These are phyloP conservation scores for Plusia festucae DNA, from an alignment of 2,888 invertebrate species.

Conservation along the genomic window DNA sequence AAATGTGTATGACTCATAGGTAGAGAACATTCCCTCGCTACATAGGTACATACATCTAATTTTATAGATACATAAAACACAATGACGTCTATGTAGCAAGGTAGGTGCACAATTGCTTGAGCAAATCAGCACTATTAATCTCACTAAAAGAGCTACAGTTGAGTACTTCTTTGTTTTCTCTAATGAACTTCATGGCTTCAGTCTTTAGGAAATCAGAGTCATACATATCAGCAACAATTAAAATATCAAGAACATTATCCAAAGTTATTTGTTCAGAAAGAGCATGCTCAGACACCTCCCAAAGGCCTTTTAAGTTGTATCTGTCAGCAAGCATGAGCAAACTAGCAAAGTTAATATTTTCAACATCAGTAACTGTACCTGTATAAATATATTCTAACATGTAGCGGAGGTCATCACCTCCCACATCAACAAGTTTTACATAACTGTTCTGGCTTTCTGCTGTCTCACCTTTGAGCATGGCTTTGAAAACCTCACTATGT, in stretches of 20 bases:
- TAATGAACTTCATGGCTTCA: conserved; percentile 77
- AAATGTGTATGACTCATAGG: neutral
- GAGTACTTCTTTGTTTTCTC: conserved; percentile 70
- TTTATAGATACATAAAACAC: neutral
- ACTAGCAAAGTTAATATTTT: conserved; percentile 71
- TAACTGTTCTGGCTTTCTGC: conserved; percentile 79
- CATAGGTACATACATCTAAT: neutral
- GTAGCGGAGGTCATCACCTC: conserved; percentile 73
- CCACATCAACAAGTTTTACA: conserved; percentile 78
- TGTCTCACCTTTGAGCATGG: conserved; percentile 83
- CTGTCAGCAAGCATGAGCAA: conserved; percentile 79
- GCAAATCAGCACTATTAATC: conserved; percentile 73
- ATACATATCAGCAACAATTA: conserved; percentile 78
- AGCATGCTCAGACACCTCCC: conserved; percentile 73
- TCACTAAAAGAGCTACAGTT: conserved; percentile 72
- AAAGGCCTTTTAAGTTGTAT: conserved; percentile 76
- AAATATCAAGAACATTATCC: conserved; percentile 78
- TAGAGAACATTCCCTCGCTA: neutral
- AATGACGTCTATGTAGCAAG: conserved; percentile 60
- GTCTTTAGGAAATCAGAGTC: conserved; percentile 75
- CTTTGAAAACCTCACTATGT: conserved; percentile 84
- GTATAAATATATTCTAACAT: conserved; percentile 82
- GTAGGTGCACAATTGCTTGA: conserved; percentile 76
- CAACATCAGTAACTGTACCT: conserved; percentile 74
- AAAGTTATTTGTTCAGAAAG: conserved; percentile 69